A percentile compares a stretch with the other conserved stretches of the same genome.
phyloP scores from a whole-genome alignment of 2,797 vertebrate species.

The Benthosema pterotum region DNA sequence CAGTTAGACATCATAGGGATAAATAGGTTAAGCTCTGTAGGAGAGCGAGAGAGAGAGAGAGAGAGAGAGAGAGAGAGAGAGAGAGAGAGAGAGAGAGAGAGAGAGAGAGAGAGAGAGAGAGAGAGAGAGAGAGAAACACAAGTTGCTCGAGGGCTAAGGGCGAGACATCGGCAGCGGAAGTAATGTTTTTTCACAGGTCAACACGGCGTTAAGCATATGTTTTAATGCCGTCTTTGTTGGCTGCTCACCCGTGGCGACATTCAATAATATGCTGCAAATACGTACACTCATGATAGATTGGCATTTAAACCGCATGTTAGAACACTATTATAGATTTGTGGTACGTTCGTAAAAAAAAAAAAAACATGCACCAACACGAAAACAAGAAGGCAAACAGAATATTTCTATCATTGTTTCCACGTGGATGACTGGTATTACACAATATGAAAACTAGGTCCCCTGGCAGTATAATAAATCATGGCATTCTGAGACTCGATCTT shows the following conservation, averaged over 20 bases:
- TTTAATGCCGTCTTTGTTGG: constrained; percentile 27
- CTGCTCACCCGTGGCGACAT: not conserved
- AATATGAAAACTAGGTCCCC: too few relatives aligned
- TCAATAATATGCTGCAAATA: too few relatives aligned
- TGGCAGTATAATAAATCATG: too few relatives aligned
- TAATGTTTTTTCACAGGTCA: constrained; percentile 53
- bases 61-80: constrained; percentile 15
- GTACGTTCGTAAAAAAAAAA: too few relatives aligned
- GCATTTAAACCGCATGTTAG: too few relatives aligned
- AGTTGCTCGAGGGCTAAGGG: constrained; percentile 30
- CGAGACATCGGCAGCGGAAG: constrained; percentile 39
- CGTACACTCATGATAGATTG: too few relatives aligned
- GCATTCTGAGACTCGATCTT: too few relatives aligned
- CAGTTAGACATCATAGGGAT: constrained; percentile 27
- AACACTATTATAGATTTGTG: too few relatives aligned
- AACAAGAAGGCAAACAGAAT: too few relatives aligned
- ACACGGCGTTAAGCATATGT: constrained; percentile 27
- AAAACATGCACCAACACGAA: too few relatives aligned
- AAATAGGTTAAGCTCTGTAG: constrained; percentile 17
- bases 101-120: constrained; percentile 17
- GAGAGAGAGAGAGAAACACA: constrained; percentile 18
- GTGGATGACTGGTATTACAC: too few relatives aligned
- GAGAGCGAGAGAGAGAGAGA: not conserved
- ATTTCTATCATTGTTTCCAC: too few relatives aligned
- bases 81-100: constrained; percentile 17